phyloP scores from a whole-genome alignment of 2,888 invertebrate genomes.

The Dione juno region DNA sequence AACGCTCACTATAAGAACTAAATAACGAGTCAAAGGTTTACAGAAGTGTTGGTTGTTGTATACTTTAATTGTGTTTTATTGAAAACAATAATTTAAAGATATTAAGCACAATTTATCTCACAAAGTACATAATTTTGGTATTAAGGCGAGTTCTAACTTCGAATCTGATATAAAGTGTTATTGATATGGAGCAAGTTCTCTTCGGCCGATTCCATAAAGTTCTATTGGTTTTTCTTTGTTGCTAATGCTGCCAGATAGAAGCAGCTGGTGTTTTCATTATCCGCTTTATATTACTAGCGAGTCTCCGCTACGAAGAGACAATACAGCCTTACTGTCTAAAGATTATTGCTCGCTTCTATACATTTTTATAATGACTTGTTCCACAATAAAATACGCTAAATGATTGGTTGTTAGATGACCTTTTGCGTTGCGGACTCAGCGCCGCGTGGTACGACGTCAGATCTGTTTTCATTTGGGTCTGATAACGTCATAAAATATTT shows the following conservation, averaged over 20 bases:
- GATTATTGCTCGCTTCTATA: constrained; percentile 23
- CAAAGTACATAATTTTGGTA: constrained; percentile 14
- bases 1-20: not conserved
- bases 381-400: constrained; percentile 7
- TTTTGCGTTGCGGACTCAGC: not conserved
- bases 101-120: not conserved
- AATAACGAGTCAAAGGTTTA: not conserved
- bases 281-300: constrained; percentile 23
- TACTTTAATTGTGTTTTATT: not conserved
- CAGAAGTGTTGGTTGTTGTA: not conserved
- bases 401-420: constrained; percentile 14
- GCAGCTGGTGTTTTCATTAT: constrained; percentile 35
- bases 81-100: not conserved
- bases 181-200: constrained; percentile 32
- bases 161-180: constrained; percentile 21
- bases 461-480: no score
- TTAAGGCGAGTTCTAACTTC: constrained; percentile 10
- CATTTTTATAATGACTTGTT: constrained; percentile 24
- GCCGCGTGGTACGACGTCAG: no score
- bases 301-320: constrained; percentile 13
- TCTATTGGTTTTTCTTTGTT: constrained; percentile 34
- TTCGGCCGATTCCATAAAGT: constrained; percentile 31
- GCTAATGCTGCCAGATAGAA: constrained; percentile 11
- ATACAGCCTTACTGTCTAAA: not conserved
- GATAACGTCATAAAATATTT: constrained; percentile 12